These are phyloP conservation scores for Mimas tiliae DNA, from an alignment of 2,888 invertebrate species.

Conservation along the genomic window DNA sequence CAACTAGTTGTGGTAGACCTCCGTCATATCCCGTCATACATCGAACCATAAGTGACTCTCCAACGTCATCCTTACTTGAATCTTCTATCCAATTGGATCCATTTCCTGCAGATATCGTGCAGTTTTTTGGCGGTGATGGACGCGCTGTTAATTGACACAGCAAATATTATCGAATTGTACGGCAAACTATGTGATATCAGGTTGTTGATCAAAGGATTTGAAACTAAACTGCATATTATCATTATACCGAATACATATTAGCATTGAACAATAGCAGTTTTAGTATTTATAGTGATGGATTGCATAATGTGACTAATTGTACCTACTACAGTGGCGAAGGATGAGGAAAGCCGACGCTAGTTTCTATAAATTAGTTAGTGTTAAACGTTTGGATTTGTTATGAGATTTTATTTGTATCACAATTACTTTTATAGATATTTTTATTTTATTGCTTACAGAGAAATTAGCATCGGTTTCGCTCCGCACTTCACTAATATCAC, in stretches of 20 bases:
- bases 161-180: neutral
- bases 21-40: conserved; percentile 95
- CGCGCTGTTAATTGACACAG: conserved; percentile 82
- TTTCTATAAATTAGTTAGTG: no score
- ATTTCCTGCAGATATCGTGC: conserved; percentile 89
- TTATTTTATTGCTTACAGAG: no score
- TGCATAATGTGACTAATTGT: no score
- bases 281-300: neutral
- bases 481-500: no score
- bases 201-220: neutral
- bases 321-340: no score
- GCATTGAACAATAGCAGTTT: neutral
- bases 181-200: neutral
- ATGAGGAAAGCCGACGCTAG: no score
- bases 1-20: conserved; percentile 93
- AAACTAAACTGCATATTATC: neutral
- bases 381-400: no score
- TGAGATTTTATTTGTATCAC: no score
- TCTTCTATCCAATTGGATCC: conserved; percentile 81
- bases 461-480: no score
- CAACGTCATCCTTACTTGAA: conserved; percentile 62
- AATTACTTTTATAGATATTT: no score
- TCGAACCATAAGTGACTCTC: conserved; percentile 88
- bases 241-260: neutral
- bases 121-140: conserved; percentile 93